Percentiles rank a stretch among this genome's conserved stretches.
These are phyloP conservation scores for Ambastaia sidthimunki DNA, from an alignment of 2,797 vertebrate genomes.

Conservation along the genomic window DNA sequence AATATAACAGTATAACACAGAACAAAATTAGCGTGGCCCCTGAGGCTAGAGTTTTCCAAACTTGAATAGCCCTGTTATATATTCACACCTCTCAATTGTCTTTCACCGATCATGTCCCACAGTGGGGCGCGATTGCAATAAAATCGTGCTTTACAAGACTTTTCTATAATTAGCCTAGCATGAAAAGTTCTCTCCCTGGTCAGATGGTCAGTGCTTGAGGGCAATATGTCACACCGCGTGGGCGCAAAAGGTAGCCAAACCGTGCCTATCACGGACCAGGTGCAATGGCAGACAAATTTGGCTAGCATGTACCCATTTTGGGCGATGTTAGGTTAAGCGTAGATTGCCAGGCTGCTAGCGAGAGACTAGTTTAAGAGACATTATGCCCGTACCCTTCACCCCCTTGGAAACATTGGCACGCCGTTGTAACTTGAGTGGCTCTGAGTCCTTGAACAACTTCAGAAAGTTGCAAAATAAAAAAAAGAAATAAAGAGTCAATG, in stretches of 20 bases:
- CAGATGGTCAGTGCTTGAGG: conserved; percentile 84
- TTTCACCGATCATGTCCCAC: conserved; percentile 78
- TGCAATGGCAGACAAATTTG: conserved; percentile 76
- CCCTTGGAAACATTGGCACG: conserved; percentile 54
- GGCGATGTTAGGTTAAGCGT: conserved; percentile 61
- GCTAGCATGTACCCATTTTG: conserved; percentile 75
- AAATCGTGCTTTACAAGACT: conserved; percentile 71
- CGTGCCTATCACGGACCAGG: conserved; percentile 81
- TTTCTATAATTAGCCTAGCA: conserved; percentile 79
- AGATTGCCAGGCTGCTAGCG: conserved; percentile 67
- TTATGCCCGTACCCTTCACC: conserved; percentile 68
- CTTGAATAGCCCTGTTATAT: neutral
- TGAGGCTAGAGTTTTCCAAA: neutral
- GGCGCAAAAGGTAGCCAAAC: conserved; percentile 82
- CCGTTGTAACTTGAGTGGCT: conserved; percentile 61
- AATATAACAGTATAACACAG: neutral
- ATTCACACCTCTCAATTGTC: conserved; percentile 55
- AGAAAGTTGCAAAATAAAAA: conserved; percentile 53
- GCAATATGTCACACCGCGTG: conserved; percentile 81
- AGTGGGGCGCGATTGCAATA: conserved; percentile 78
- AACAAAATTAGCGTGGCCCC: neutral
- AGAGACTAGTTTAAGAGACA: conserved; percentile 54
- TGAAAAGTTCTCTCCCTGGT: conserved; percentile 78
- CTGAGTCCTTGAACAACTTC: conserved; percentile 70
- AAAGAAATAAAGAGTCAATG: conserved; percentile 56